Percentiles rank a stretch among this genome's conserved stretches.
These are phyloP conservation scores for Hippocampus abdominalis DNA, from an alignment of 2,113 vertebrate species.

Conservation along the genomic window DNA sequence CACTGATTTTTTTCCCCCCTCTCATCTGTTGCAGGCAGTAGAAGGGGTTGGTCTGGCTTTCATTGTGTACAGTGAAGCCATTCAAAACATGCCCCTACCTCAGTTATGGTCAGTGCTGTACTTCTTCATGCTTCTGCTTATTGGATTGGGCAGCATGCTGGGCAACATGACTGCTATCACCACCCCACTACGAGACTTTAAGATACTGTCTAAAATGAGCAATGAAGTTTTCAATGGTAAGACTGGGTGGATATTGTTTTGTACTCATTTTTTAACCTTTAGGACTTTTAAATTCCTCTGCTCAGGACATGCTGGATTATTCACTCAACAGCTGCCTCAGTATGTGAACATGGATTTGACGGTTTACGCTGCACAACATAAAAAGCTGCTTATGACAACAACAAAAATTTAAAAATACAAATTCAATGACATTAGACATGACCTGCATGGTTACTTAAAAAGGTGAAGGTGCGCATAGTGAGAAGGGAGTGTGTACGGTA, in stretches of 20 bases:
- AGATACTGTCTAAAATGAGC: constrained; percentile 66
- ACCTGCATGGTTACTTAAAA: too few relatives aligned
- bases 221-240: constrained; percentile 82
- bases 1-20: constrained; percentile 1
- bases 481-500: too few relatives aligned
- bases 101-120: constrained; percentile 93
- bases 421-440: too few relatives aligned
- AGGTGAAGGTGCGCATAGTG: too few relatives aligned
- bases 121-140: constrained; percentile 86
- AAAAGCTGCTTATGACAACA: too few relatives aligned
- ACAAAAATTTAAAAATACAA: too few relatives aligned
- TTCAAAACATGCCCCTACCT: constrained; percentile 87
- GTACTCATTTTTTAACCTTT: too few relatives aligned
- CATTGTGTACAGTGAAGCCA: constrained; percentile 92
- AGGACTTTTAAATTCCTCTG: too few relatives aligned
- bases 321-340: too few relatives aligned
- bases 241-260: constrained; percentile 4
- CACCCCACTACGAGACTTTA: constrained; percentile 84
- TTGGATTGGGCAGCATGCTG: constrained; percentile 95
- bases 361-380: too few relatives aligned
- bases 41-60: constrained; percentile 90
- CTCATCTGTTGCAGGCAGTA: constrained; percentile 75
- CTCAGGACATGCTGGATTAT: too few relatives aligned
- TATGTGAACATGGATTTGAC: too few relatives aligned
- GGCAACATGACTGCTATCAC: constrained; percentile 86